Percentiles rank a stretch among this genome's conserved stretches.
phyloP scores from a whole-genome alignment of 2,797 vertebrate genomes.

The Acipenser oxyrinchus region DNA sequence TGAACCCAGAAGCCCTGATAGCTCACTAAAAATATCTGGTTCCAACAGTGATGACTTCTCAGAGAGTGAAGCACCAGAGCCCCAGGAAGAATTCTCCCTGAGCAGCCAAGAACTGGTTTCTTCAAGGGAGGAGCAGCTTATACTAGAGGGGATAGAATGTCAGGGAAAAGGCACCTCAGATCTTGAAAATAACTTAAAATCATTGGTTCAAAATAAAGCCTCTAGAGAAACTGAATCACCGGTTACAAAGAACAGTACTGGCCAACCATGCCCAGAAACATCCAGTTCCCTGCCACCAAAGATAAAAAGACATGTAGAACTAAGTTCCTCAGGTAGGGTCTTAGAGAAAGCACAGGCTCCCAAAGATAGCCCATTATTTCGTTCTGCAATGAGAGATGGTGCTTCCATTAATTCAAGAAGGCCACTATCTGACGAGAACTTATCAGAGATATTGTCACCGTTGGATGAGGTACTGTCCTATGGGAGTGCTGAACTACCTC shows the following conservation, averaged over 20 bases:
- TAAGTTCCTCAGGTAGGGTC: neutral
- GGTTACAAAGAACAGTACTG: neutral
- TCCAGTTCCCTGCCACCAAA: neutral
- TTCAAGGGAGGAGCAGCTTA: conserved; percentile 23
- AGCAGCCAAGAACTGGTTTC: conserved; percentile 27
- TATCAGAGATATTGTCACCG: conserved; percentile 52
- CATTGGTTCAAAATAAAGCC: conserved; percentile 8
- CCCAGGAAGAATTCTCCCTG: conserved; percentile 17
- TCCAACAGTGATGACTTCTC: conserved; percentile 9
- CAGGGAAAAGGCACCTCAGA: conserved; percentile 16
- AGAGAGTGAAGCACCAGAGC: conserved; percentile 8
- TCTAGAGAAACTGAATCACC: neutral
- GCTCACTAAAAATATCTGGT: conserved; percentile 1
- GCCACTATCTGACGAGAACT: neutral
- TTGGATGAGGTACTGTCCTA: conserved; percentile 54
- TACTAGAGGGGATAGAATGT: conserved; percentile 8
- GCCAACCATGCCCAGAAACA: conserved; percentile 10
- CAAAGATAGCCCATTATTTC: no score
- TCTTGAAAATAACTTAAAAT: conserved; percentile 5
- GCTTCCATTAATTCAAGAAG: conserved; percentile 2
- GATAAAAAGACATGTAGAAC: neutral
- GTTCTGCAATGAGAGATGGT: no score
- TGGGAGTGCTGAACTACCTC: conserved; percentile 48
- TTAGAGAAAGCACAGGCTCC: conserved; percentile 2
- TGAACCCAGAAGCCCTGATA: conserved; percentile 14